A percentile compares a stretch with the other conserved stretches of the same genome.
Evolutionary conservation across 2,797 vertebrate genomes (phyloP).

Genomic region (Gadopsis marmoratus): DNA sequence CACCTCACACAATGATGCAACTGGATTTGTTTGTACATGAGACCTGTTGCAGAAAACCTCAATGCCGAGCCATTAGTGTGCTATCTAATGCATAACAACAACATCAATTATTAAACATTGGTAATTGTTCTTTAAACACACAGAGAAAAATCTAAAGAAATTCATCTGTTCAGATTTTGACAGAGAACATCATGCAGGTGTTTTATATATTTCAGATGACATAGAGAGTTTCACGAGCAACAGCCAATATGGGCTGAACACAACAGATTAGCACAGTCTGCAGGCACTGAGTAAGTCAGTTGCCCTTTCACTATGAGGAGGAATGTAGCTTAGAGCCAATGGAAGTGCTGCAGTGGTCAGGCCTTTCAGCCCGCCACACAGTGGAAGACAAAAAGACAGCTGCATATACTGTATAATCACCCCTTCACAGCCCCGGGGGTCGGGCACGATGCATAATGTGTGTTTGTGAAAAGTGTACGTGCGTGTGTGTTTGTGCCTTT

Average conservation of each 20-base stretch:
- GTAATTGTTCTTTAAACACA: neutral
- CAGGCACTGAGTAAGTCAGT: conserved; percentile 15
- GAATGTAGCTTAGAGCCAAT: conserved; percentile 53
- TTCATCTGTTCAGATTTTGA: neutral
- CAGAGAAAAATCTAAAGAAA: neutral
- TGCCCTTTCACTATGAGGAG: conserved; percentile 26
- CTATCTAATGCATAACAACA: neutral
- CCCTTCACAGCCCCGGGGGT: neutral
- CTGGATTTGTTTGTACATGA: neutral
- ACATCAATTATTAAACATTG: neutral
- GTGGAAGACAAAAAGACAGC: conserved; percentile 58
- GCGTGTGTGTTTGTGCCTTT: neutral
- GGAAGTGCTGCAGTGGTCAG: conserved; percentile 13
- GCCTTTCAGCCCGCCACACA: conserved; percentile 38
- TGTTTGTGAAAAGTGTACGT: neutral
- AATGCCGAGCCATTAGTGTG: neutral
- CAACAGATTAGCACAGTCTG: neutral
- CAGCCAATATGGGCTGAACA: neutral
- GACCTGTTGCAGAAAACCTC: neutral
- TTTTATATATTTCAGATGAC: neutral
- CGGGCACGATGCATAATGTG: neutral
- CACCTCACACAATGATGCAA: neutral
- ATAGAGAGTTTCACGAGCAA: neutral
- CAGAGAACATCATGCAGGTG: neutral
- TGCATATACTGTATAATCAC: conserved; percentile 17